Percentiles rank a stretch among this genome's conserved stretches.
Conservation (phyloP, 2,888 invertebrate species). For the Dasypolia templi region DNA sequence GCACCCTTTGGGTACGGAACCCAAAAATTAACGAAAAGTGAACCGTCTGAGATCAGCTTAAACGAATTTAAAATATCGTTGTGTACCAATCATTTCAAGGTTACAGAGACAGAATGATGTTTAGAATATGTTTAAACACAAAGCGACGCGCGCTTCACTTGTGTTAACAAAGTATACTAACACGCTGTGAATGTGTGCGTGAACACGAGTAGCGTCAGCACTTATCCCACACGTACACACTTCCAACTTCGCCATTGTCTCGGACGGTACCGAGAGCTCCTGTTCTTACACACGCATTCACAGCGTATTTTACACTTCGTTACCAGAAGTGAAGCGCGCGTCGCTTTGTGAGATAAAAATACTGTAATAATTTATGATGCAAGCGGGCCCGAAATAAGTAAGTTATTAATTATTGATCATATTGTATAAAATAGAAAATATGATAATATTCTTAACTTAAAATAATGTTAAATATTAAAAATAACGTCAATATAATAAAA, state of each 20-base stretch:
- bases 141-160: too few relatives aligned
- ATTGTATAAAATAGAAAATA: constrained; percentile 29
- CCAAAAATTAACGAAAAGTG: background rate
- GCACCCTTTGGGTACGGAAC: too few relatives aligned
- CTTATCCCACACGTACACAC: background rate
- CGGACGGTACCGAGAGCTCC: background rate
- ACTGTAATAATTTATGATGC: background rate
- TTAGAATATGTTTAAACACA: too few relatives aligned
- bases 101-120: too few relatives aligned
- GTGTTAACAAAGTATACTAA: background rate
- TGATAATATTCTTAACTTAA: constrained; percentile 27
- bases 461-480: constrained; percentile 6
- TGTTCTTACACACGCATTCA: background rate
- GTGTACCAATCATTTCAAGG: background rate
- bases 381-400: constrained; percentile 21
- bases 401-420: constrained; percentile 35
- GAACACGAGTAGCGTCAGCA: background rate
- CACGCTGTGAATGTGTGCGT: background rate
- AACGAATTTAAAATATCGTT: background rate
- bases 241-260: background rate
- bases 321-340: background rate
- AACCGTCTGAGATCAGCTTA: background rate
- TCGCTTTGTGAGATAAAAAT: background rate
- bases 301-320: background rate
- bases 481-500: too few relatives aligned